These are phyloP conservation scores for Nicator chloris DNA, from an alignment of 2,113 vertebrate genomes.

Conservation along the genomic window DNA sequence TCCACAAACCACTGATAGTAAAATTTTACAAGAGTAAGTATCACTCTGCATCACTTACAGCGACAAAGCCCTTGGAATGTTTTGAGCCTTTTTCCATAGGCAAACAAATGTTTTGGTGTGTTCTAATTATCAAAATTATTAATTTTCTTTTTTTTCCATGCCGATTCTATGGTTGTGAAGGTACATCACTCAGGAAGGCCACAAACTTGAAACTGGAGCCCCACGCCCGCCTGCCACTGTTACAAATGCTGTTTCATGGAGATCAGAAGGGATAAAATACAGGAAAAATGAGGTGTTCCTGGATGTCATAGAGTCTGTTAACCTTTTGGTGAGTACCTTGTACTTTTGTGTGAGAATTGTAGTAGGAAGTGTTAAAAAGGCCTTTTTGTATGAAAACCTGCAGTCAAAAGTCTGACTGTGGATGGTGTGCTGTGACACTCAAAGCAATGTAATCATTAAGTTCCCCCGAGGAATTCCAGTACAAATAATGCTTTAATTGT, in stretches of 20 bases:
- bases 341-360: background rate
- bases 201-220: constrained; percentile 98
- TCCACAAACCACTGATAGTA: constrained; percentile 98
- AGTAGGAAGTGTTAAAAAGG: background rate
- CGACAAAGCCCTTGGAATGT: background rate
- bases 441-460: fast-evolving
- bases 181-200: constrained; percentile 98
- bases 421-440: background rate
- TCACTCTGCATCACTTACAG: background rate
- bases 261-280: constrained; percentile 98
- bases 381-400: background rate
- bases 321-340: constrained; percentile 85
- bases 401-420: background rate
- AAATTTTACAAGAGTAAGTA: constrained; percentile 98
- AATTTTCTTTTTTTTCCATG: background rate
- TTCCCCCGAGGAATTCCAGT: too few species aligned
- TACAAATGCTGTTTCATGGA: constrained; percentile 97
- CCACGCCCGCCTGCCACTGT: constrained; percentile 94
- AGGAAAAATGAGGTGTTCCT: constrained; percentile 98
- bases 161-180: constrained; percentile 45
- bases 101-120: background rate
- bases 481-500: background rate
- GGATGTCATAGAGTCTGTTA: constrained; percentile 98
- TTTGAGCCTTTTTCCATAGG: background rate
- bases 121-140: background rate